phyloP scores from a whole-genome alignment of 2,888 invertebrate species.

The Drosophila formosana region DNA sequence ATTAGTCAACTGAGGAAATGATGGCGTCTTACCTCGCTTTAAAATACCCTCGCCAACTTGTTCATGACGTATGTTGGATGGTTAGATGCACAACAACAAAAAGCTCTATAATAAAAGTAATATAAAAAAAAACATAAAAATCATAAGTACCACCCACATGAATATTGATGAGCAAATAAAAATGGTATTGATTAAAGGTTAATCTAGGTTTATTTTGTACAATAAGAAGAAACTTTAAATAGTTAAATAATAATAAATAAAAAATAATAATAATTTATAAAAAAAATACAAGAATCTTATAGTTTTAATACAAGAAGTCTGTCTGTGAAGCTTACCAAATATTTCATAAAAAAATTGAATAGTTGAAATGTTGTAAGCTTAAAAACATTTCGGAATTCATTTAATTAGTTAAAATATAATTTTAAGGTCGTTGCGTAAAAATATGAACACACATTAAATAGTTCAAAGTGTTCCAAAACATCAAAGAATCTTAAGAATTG shows the following conservation, averaged over 20 bases:
- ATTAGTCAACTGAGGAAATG: constrained; percentile 22
- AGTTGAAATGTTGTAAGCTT: too few relatives aligned
- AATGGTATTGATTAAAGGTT: not conserved
- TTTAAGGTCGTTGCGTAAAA: too few relatives aligned
- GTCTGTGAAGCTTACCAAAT: not conserved
- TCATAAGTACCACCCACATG: not conserved
- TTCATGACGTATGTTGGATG: constrained; percentile 38
- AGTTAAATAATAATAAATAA: not conserved
- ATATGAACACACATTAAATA: too few relatives aligned
- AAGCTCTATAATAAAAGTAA: constrained; percentile 56
- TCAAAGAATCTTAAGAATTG: too few relatives aligned
- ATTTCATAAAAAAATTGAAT: too few relatives aligned
- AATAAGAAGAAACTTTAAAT: too few relatives aligned
- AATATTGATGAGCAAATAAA: not conserved
- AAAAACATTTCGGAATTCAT: too few relatives aligned
- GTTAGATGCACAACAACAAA: constrained; percentile 71
- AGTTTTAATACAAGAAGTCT: not conserved
- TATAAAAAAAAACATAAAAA: constrained; percentile 35
- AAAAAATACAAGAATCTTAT: too few relatives aligned
- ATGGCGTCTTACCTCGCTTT: constrained; percentile 54
- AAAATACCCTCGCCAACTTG: constrained; percentile 28
- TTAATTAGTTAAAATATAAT: too few relatives aligned
- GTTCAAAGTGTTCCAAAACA: too few relatives aligned
- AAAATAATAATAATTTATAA: not conserved
- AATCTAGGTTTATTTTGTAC: not conserved